These are phyloP conservation scores for Nasonia oneida DNA, from an alignment of 2,888 invertebrate species.

Conservation along the genomic window DNA sequence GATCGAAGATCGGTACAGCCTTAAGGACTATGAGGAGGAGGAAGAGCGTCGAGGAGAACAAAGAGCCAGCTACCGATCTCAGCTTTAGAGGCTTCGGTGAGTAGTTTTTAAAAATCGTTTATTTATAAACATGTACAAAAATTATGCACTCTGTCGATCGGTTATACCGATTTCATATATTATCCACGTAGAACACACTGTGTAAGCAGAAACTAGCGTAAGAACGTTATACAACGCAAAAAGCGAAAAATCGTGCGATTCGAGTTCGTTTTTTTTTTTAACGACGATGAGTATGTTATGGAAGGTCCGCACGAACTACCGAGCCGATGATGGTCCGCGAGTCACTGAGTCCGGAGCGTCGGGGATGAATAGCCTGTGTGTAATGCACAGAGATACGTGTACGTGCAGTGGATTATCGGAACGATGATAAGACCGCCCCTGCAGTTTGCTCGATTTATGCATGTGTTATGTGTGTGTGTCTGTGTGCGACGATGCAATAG, in stretches of 20 bases:
- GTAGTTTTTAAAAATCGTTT: slow-evolving; percentile 1
- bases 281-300: background rate
- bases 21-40: slow-evolving; percentile 28
- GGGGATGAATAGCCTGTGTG: background rate
- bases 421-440: slow-evolving; percentile 7
- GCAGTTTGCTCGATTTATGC: background rate
- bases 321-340: slow-evolving; percentile 5
- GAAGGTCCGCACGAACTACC: background rate
- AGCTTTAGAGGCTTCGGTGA: slow-evolving; percentile 15
- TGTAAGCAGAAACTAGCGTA: background rate
- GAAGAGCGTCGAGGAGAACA: slow-evolving; percentile 23
- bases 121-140: too few relatives aligned
- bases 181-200: background rate
- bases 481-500: background rate
- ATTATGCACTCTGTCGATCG: too few relatives aligned
- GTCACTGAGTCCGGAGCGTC: background rate
- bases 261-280: background rate
- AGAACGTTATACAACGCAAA: background rate
- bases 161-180: too few relatives aligned
- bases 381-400: background rate
- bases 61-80: background rate
- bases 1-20: background rate
- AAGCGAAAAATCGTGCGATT: background rate
- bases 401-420: slow-evolving; percentile 8
- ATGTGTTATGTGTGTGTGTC: background rate